Evolutionary conservation across 2,888 invertebrate genomes (phyloP).

Genomic region (Stenchaetothrips biformis): DNA sequence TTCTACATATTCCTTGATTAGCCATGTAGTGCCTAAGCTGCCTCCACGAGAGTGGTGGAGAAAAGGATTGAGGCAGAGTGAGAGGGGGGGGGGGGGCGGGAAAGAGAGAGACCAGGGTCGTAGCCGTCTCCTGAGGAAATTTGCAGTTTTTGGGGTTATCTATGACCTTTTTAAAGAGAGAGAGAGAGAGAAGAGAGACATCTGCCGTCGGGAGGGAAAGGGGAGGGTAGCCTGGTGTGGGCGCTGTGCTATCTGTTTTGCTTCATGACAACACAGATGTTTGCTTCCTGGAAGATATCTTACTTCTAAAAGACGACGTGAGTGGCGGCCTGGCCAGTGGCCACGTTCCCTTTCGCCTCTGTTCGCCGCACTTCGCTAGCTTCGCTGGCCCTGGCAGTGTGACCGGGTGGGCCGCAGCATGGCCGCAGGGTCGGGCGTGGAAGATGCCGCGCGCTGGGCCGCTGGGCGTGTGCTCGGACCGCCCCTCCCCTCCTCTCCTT

Average conservation of each 20-base stretch:
- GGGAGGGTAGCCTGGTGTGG: background rate
- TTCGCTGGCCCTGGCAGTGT: background rate
- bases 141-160: background rate
- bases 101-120: background rate
- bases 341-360: background rate
- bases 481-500: background rate
- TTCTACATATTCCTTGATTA: background rate
- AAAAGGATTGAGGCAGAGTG: background rate
- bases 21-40: background rate
- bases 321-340: background rate
- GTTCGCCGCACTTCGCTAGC: background rate
- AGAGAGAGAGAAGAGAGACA: background rate
- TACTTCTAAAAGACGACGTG: background rate
- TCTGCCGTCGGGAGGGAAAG: background rate
- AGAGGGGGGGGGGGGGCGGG: background rate
- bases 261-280: constrained; percentile 22
- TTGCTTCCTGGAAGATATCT: constrained; percentile 24
- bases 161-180: no score
- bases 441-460: background rate
- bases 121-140: no score
- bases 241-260: constrained; percentile 13
- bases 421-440: background rate
- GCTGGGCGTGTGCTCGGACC: background rate
- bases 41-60: background rate
- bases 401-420: background rate